A percentile compares a stretch with the other conserved stretches of the same genome.
These are phyloP conservation scores for Brachymystax lenok DNA, from an alignment of 2,797 vertebrate species.

Conservation along the genomic window DNA sequence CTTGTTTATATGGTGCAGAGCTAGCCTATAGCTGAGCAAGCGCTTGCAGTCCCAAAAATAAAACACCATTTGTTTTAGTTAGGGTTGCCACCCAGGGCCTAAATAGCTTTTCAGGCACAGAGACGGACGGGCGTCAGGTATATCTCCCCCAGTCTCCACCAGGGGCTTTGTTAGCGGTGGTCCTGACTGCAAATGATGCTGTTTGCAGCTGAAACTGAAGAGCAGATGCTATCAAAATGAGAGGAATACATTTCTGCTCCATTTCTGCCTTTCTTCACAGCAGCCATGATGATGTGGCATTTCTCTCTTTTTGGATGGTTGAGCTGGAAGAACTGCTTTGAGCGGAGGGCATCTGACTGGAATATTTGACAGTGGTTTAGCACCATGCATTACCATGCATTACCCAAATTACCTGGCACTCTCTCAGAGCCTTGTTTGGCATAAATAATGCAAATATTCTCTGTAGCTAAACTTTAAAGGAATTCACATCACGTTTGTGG, in stretches of 20 bases:
- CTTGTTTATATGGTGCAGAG: constrained; percentile 60
- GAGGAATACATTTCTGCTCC: constrained; percentile 31
- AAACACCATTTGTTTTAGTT: constrained; percentile 73
- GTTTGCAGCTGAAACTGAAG: constrained; percentile 5
- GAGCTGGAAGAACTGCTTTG: constrained; percentile 29
- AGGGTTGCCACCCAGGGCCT: constrained; percentile 47
- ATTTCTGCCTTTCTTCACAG: constrained; percentile 20
- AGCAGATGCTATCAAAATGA: constrained; percentile 28
- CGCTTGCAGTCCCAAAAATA: constrained; percentile 44
- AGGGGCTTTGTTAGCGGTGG: constrained; percentile 21
- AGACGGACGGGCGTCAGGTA: constrained; percentile 41
- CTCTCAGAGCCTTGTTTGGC: constrained; percentile 64
- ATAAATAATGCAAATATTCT: constrained; percentile 72
- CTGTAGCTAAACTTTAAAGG: constrained; percentile 58
- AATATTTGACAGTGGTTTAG: constrained; percentile 58
- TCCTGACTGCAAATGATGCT: constrained; percentile 11
- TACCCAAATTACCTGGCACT: constrained; percentile 68
- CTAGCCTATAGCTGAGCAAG: constrained; percentile 60
- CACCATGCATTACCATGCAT: constrained; percentile 43
- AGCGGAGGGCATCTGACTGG: neutral
- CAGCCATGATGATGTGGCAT: constrained; percentile 25
- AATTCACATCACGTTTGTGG: constrained; percentile 63
- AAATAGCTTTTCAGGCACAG: constrained; percentile 48
- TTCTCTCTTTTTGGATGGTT: constrained; percentile 37
- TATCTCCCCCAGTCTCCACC: constrained; percentile 29